Base-by-base conservation (phyloP, 53 echinoderm and acorn worm genomes). In the Zoroaster sp. region DNA sequence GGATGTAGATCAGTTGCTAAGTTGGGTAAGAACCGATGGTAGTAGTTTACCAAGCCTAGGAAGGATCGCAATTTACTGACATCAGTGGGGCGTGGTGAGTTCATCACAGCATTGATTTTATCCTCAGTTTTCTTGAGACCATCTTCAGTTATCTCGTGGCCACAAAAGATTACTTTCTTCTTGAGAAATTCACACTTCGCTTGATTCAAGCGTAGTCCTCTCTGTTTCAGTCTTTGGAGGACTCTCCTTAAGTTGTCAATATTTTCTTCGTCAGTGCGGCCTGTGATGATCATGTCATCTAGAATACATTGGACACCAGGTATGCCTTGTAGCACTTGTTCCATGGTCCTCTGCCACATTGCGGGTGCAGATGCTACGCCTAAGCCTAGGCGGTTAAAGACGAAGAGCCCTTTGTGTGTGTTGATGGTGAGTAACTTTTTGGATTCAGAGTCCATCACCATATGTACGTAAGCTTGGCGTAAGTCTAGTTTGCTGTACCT, bases 321-420 rank as follows among this genome's bases (percentile, higher is more conserved):
- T 5, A 94, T 45, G 6, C 91, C 96, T 25, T 85, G 74, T 1
- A 88, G 59, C 0, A 90, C 43, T 30, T 38, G 65, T 18, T 95
- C 94, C 96, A 94, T 96, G 0, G 89, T 86, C 37, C 91, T 17
- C 75, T 96, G 92, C 73, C 92, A 96, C 5, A 96, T 94, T 1
- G 77, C 90, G 14, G 92, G 94, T 59, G 95, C 82, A 17, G 96
- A 96, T 17, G 90, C 89, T n/a, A 93, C 59, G 10, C 96, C 93
- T 67, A 91, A 93, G 10, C 73, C 66, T 20, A 92, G 86, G 35
- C 90, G 31, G 41, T 94, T 96, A 20, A 82, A 89, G 13, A 45
- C 12, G 30, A 87, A 96, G 2, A 96, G 87, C 20, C 92, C 92
- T 25, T 80, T 91, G 43, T 90, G 93, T 8, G 93, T 95, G 44